phyloP scores from a whole-genome alignment of 2,888 invertebrate species.

The Drosophila recens region DNA sequence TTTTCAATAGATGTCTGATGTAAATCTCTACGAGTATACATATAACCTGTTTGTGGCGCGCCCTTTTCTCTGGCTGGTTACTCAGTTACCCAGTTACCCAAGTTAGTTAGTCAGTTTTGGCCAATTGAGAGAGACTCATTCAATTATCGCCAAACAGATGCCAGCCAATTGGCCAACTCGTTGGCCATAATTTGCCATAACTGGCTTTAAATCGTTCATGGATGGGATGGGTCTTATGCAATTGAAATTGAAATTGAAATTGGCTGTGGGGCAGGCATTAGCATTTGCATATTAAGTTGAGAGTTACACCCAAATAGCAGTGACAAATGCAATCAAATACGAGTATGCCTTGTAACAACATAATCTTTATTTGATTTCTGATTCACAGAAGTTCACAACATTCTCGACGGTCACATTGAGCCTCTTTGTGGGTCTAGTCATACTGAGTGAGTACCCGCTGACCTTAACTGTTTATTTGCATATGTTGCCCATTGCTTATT shows the following conservation, averaged over 20 bases:
- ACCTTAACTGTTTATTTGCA: constrained; percentile 48
- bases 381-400: constrained; percentile 93
- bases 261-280: constrained; percentile 6
- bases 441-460: constrained; percentile 90
- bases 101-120: constrained; percentile 32
- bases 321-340: constrained; percentile 24
- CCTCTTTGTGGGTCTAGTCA: constrained; percentile 96
- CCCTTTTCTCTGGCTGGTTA: constrained; percentile 51
- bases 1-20: constrained; percentile 61
- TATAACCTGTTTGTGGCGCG: constrained; percentile 54
- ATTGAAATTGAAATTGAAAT: constrained; percentile 38
- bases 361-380: constrained; percentile 33
- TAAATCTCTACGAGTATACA: constrained; percentile 28
- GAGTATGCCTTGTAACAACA: constrained; percentile 9
- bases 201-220: constrained; percentile 38
- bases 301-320: constrained; percentile 13
- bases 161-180: constrained; percentile 34
- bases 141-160: constrained; percentile 46
- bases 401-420: constrained; percentile 96
- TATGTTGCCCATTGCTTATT: constrained; percentile 33
- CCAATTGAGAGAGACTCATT: constrained; percentile 47
- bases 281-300: constrained; percentile 20
- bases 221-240: constrained; percentile 29
- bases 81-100: constrained; percentile 12
- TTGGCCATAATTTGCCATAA: constrained; percentile 41